Percentiles rank a stretch among this genome's conserved stretches.
These are phyloP conservation scores for Dolichotis patagonum DNA, from an alignment of 2,113 vertebrate species.

Conservation along the genomic window DNA sequence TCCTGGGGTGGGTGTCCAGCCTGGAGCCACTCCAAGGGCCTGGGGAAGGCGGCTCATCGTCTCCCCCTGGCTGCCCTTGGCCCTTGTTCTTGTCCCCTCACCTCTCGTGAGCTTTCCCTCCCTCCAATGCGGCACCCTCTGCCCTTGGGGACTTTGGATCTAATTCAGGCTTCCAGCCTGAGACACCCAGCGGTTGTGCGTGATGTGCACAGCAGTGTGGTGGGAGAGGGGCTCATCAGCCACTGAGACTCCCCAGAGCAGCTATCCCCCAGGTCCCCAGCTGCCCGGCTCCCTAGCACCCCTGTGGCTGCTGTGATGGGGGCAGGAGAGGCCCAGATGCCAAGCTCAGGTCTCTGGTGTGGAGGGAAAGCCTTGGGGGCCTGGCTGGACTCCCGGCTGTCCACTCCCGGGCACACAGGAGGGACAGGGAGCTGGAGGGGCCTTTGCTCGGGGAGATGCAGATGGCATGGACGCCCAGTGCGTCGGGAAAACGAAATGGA, in stretches of 20 bases:
- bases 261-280: background rate
- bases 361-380: background rate
- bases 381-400: background rate
- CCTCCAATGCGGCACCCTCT: background rate
- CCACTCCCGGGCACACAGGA: background rate
- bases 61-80: background rate
- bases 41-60: background rate
- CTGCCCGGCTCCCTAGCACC: background rate
- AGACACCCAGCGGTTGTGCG: background rate
- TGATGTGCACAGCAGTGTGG: background rate
- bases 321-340: background rate
- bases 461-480: background rate
- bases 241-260: background rate
- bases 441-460: background rate
- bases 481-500: background rate
- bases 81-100: background rate
- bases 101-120: background rate
- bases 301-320: background rate
- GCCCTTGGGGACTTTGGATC: background rate
- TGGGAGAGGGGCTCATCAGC: background rate
- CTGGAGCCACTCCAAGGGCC: background rate
- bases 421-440: background rate
- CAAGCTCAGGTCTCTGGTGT: background rate
- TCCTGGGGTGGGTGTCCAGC: too few relatives aligned
- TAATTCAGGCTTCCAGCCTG: background rate